Evolutionary conservation across 2,113 vertebrate species (phyloP).

Genomic region (Saccopteryx bilineata): DNA sequence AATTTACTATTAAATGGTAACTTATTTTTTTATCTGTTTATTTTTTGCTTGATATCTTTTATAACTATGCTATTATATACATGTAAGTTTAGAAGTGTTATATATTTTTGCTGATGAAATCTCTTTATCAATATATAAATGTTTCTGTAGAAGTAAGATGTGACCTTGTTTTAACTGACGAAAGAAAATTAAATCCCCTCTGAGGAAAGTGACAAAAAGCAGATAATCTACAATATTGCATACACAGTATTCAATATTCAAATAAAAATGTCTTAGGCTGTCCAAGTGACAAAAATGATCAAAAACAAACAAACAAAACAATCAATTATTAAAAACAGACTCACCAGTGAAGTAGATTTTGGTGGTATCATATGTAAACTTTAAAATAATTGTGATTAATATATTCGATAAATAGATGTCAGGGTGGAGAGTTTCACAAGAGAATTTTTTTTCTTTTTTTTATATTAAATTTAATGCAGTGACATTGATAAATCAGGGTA

Average conservation of each 20-base stretch:
- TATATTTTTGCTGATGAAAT: background rate
- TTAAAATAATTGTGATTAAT: background rate
- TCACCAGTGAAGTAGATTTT: background rate
- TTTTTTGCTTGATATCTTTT: background rate
- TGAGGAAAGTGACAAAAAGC: background rate
- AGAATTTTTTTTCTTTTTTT: no score
- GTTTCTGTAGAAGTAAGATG: background rate
- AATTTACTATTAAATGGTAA: background rate
- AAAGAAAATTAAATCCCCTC: conserved; percentile 17
- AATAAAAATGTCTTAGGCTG: background rate
- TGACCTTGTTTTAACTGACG: background rate
- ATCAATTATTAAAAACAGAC: background rate
- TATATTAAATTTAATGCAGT: no score
- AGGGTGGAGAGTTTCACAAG: background rate
- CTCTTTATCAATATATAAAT: background rate
- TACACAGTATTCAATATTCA: background rate
- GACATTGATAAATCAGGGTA: no score
- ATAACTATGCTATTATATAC: background rate
- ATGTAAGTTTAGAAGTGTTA: background rate
- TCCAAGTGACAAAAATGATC: background rate
- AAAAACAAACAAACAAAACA: background rate
- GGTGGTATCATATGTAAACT: background rate
- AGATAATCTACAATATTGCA: background rate
- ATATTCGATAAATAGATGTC: background rate
- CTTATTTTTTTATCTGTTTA: conserved; percentile 12